phyloP scores from a whole-genome alignment of 2,113 vertebrate species.

The Oxyura jamaicensis region DNA sequence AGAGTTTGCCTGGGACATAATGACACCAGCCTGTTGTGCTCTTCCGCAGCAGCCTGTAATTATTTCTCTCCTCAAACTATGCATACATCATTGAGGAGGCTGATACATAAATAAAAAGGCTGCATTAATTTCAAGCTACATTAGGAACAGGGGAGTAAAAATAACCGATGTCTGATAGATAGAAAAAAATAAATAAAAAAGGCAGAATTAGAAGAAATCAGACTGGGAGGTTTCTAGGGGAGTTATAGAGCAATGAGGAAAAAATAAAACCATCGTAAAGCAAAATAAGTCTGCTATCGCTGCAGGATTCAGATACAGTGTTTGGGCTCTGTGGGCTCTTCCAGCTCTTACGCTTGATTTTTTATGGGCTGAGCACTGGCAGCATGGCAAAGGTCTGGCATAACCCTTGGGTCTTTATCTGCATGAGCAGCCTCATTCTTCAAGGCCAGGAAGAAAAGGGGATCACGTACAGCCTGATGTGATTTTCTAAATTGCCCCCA shows the following conservation, averaged over 20 bases:
- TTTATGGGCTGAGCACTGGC: not conserved
- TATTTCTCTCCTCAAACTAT: slow-evolving; percentile 49
- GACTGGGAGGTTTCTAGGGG: not conserved
- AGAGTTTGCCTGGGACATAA: slow-evolving; percentile 28
- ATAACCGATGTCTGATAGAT: not conserved
- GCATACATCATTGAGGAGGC: slow-evolving; percentile 22
- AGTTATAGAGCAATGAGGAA: not conserved
- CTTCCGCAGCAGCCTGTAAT: slow-evolving; percentile 29
- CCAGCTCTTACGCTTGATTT: not conserved
- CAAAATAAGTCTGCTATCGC: not conserved
- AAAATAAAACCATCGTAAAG: not conserved
- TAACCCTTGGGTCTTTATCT: not conserved
- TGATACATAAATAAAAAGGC: slow-evolving; percentile 42
- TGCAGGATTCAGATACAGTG: not conserved
- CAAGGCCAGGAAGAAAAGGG: not conserved
- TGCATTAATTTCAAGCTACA: slow-evolving; percentile 66
- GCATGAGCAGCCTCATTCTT: not conserved
- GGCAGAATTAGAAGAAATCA: slow-evolving; percentile 23
- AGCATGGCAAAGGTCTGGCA: accelerated
- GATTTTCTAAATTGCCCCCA: not conserved
- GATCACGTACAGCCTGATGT: accelerated
- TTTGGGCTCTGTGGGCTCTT: not conserved
- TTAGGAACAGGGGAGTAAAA: slow-evolving; percentile 44
- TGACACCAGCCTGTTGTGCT: slow-evolving; percentile 51
- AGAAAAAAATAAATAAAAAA: not conserved